A percentile compares a stretch with the other conserved stretches of the same genome.
Evolutionary conservation across 1,140 invertebrate species (phyloP).

Genomic region (Eurosta solidaginis): DNA sequence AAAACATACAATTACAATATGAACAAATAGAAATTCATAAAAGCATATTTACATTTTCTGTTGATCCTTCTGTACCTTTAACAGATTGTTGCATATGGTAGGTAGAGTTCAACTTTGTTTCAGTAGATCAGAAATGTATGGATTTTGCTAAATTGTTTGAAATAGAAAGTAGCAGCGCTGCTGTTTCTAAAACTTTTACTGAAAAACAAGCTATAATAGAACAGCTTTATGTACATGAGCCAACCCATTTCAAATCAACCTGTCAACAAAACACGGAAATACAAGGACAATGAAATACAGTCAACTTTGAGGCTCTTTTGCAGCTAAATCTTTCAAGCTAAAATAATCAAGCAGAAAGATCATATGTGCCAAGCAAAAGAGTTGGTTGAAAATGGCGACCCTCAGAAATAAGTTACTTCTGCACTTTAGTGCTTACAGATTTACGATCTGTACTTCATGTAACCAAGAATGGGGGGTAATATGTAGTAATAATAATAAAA

Average conservation of each 20-base stretch:
- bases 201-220: too few species aligned
- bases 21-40: not conserved
- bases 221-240: not conserved
- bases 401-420: not conserved
- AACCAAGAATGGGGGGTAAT: too few species aligned
- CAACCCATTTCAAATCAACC: not conserved
- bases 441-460: not conserved
- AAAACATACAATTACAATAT: not conserved
- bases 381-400: not conserved
- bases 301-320: not conserved
- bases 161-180: too few species aligned
- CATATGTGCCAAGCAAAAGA: not conserved
- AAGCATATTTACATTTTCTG: not conserved
- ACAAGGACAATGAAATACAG: not conserved
- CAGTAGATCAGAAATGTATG: too few species aligned
- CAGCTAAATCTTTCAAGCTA: not conserved
- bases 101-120: too few species aligned
- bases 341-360: not conserved
- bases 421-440: conserved; percentile 26
- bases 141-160: too few species aligned
- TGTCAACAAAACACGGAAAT: not conserved
- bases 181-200: too few species aligned
- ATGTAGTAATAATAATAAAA: not conserved
- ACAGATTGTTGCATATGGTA: not conserved
- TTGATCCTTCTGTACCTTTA: not conserved